Evolutionary conservation across 2,888 invertebrate species (phyloP).

Genomic region (Tuta absoluta): DNA sequence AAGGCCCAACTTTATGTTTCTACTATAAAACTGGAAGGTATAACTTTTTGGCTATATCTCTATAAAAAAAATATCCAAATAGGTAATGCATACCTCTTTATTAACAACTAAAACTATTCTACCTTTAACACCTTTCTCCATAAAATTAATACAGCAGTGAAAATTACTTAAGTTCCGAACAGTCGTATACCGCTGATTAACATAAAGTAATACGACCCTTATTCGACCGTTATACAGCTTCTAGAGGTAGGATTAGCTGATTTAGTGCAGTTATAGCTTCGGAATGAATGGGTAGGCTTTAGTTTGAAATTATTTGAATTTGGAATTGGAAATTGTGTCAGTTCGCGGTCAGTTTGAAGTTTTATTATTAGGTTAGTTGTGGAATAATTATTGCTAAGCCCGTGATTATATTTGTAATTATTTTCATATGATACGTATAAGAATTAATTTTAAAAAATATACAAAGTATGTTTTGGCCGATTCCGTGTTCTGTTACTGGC

Average conservation of each 20-base stretch:
- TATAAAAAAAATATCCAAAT: neutral
- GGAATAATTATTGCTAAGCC: neutral
- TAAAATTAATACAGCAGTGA: neutral
- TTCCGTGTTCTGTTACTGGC: no score
- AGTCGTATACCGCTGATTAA: conserved; percentile 13
- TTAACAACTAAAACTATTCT: neutral
- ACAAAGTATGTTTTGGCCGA: no score
- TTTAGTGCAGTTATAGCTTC: conserved; percentile 15
- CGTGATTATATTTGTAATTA: no score
- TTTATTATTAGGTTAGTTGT: conserved; percentile 1
- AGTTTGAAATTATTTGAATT: conserved; percentile 4
- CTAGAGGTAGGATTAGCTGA: conserved; percentile 7
- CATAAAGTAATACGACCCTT: conserved; percentile 15
- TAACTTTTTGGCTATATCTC: no score
- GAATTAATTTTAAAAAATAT: no score
- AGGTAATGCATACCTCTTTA: neutral
- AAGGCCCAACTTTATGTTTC: no score
- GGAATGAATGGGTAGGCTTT: conserved; percentile 13
- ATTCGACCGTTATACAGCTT: conserved; percentile 17
- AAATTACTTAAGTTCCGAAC: conserved; percentile 4
- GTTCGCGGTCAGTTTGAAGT: conserved; percentile 7
- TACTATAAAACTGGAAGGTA: no score
- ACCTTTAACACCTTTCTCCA: neutral
- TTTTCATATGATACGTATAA: no score
- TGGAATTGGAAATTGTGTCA: conserved; percentile 6